Base-by-base conservation (phyloP, 1,140 invertebrate genomes). In the Neodiprion fabricii region DNA sequence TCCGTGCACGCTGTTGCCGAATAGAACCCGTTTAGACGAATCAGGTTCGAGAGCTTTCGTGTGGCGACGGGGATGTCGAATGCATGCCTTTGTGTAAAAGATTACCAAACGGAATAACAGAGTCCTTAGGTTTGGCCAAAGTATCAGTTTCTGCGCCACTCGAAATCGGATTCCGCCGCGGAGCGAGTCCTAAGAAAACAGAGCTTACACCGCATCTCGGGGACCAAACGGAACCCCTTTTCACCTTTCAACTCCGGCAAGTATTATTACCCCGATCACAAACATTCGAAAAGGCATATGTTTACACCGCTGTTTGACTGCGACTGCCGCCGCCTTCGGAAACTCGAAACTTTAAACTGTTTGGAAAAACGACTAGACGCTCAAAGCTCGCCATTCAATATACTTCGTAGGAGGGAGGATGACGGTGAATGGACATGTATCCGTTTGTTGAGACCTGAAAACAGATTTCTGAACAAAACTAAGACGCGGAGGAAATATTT, bases 71-170 rank as follows among this genome's bases (percentile, higher is more conserved):
- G 53, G 28, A 40, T 40, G 53, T 61, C 53, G 11, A 17, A 61
- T 61, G 53, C 28, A 40, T 40, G 2, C 53, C 53, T 61, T 61
- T 61, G 53, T 61, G n/a, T 8, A 61, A 61, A 61, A 61, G 53
- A 61, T 61, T 61, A 61, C 53, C 53, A 61, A 61, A 61, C 53
- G n/a, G 53, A 61, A 61, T 61, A 61, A 61, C 53, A 61, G 53
- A 61, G 5, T 61, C 53, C n/a, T 61, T 14, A 61, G 53, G 53
- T 61, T 61, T 61, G 53, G 53, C 53, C n/a, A 61, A 61, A 61
- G 53, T 61, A 61, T 61, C 53, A 61, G 53, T 61, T 61, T 61
- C 53, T 61, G 28, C 28, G 53, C 53, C 53, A 61, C 53, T 61
- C 53, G 53, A 17, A 61, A 61, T 61, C 53, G 5, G 53, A 61